Percentiles rank a stretch among this genome's conserved stretches.
phyloP scores from a whole-genome alignment of 2,113 vertebrate genomes.

The Antennarius striatus region DNA sequence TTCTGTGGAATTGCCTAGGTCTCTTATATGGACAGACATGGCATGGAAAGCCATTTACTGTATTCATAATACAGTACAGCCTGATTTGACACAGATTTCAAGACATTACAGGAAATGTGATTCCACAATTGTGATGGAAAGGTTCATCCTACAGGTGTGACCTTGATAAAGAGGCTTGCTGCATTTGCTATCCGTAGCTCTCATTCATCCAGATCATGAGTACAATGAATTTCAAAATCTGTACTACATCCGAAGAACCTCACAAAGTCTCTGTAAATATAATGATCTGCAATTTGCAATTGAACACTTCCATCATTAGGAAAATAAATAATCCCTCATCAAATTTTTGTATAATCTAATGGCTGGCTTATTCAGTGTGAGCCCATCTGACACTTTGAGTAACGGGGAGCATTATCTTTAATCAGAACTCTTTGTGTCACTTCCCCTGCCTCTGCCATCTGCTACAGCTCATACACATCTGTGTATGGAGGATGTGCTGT shows the following conservation, averaged over 20 bases:
- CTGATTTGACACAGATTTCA: conserved; percentile 12
- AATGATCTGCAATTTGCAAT: conserved; percentile 71
- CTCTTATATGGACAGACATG: background rate
- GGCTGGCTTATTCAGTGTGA: conserved; percentile 59
- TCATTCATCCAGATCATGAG: conserved; percentile 35
- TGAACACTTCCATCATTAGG: conserved; percentile 61
- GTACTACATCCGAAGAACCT: conserved; percentile 36
- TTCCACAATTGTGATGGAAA: conserved; percentile 28
- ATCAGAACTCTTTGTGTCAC: conserved; percentile 79
- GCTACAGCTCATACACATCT: conserved; percentile 39
- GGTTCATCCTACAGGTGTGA: conserved; percentile 40
- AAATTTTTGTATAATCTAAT: conserved; percentile 49
- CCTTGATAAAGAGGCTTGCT: conserved; percentile 20
- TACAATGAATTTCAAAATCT: conserved; percentile 43
- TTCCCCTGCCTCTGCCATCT: conserved; percentile 75
- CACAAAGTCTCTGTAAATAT: conserved; percentile 52
- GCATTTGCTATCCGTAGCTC: conserved; percentile 27
- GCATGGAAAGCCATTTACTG: background rate
- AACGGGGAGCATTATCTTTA: conserved; percentile 71
- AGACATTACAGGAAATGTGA: conserved; percentile 13
- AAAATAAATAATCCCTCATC: conserved; percentile 58
- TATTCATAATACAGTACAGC: background rate
- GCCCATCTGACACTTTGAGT: conserved; percentile 61
- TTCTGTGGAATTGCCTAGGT: background rate
- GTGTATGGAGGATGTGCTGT: background rate